Evolutionary conservation across 2,113 vertebrate species (phyloP), one percentile per base, ranked within the genome.

Genomic region (Psittacara wagleri): DNA sequence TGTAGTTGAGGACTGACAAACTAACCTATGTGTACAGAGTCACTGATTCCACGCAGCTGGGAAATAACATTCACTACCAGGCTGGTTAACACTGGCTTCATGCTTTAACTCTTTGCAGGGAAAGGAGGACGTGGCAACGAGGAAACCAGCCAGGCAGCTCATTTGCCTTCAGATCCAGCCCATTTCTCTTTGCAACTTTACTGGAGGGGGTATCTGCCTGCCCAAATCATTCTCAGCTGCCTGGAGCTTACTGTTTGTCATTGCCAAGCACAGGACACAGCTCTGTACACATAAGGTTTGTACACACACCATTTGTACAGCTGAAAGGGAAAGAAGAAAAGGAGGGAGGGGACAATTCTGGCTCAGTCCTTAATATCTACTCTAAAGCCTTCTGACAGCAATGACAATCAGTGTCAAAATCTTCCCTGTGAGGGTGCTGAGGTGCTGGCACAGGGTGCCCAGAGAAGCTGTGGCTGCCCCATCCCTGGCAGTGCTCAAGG

Each of bases 1-100:
- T 93, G 92, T 94, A 96, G 95, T 67, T 93, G 70, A 88, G 88
- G 70, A 78, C 67, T 68, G 90, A 94, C 95, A 96, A 80, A 89
- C 49, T 92, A 96, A 97, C 91, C 86, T 91, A 44, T 35, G 43
- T 91, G 94, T 88, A 83, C 13, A 5, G 55, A 95, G 75, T 46
- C 75, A 78, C 78, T 49, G 39, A 35, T 37, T 48, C 85, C 5
- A 57, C 4, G 7, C 89, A 81, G 86, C 76, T 82, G 91, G 91
- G 66, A 77, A 89, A 87, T 52, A 73, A n/a, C 63, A 11, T 4
- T 64, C 68, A 61, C 51, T 7, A 41, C 57, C 12, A 54, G 44
- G 72, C 72, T 88, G 86, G 25, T 46, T 6, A 24, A 8, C 29
- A 77, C 39, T 39, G 43, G 49, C 84, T 75, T 35, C 62, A 1